phyloP scores from a whole-genome alignment of 1,140 invertebrate species.

The Pseudomyrmex sp. region DNA sequence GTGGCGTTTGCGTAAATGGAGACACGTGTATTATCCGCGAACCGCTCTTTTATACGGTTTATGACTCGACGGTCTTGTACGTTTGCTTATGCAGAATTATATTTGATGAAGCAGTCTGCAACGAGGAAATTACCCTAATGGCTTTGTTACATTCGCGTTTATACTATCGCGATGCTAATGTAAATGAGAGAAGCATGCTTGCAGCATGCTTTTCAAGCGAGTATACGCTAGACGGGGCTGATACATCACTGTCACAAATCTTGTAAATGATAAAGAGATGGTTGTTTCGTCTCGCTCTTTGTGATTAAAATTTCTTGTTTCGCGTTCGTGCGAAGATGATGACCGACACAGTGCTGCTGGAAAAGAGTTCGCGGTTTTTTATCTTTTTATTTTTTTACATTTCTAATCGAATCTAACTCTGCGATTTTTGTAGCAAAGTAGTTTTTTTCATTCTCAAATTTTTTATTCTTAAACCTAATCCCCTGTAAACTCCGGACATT shows the following conservation, averaged over 20 bases:
- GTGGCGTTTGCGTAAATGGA: background rate
- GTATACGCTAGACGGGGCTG: background rate
- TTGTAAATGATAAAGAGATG: background rate
- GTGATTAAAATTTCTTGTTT: too few relatives aligned
- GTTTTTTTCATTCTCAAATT: too few relatives aligned
- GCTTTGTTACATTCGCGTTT: background rate
- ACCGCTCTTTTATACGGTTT: background rate
- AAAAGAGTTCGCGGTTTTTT: too few relatives aligned
- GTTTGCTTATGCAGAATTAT: background rate
- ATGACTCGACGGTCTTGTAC: too few relatives aligned
- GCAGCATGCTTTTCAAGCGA: background rate
- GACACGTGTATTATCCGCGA: background rate
- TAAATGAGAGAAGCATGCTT: background rate
- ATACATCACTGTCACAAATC: background rate
- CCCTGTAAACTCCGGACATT: too few relatives aligned
- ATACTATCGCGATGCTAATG: background rate
- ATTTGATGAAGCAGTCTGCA: background rate
- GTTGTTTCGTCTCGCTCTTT: too few relatives aligned
- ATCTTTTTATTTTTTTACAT: too few relatives aligned
- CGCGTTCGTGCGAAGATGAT: too few relatives aligned
- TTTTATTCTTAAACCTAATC: too few relatives aligned
- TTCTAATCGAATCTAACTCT: too few relatives aligned
- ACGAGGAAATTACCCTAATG: background rate
- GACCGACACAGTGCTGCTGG: too few relatives aligned
- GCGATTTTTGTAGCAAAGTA: too few relatives aligned